Conservation (phyloP, 2,113 vertebrate species). For the Pachycephala philippinensis region DNA sequence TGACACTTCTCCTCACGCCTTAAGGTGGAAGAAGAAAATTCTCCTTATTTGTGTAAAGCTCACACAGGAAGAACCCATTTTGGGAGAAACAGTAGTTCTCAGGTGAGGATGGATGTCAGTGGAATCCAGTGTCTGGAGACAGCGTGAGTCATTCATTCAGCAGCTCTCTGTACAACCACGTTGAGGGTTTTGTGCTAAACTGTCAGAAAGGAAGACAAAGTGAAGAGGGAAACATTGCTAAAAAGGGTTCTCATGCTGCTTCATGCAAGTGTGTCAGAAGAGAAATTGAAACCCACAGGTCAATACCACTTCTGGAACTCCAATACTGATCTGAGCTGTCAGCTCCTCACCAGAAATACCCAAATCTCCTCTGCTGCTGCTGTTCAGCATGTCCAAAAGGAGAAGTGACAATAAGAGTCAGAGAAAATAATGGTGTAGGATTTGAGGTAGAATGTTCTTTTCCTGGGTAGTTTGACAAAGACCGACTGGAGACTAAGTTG, state of each 20-base stretch:
- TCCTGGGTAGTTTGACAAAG: background rate
- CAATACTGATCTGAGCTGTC: background rate
- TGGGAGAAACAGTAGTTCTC: background rate
- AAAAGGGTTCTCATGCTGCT: background rate
- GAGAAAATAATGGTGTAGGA: background rate
- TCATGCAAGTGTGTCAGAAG: background rate
- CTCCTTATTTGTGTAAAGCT: background rate
- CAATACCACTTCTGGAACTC: background rate
- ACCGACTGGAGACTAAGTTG: background rate
- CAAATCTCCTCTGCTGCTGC: background rate
- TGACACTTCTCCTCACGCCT: background rate
- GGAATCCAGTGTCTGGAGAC: background rate
- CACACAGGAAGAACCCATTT: background rate
- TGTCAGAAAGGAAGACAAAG: background rate
- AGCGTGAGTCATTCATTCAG: background rate
- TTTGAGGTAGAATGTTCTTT: background rate
- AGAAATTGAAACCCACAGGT: background rate
- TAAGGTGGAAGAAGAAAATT: background rate
- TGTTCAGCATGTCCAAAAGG: background rate
- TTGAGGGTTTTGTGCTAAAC: rapidly evolving
- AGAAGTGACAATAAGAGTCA: background rate
- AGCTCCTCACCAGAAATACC: background rate
- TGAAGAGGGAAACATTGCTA: background rate
- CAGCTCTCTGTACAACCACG: background rate
- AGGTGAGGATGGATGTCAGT: rapidly evolving